These are phyloP conservation scores for Troilus luridus DNA, from an alignment of 2,888 invertebrate genomes.

Conservation along the genomic window DNA sequence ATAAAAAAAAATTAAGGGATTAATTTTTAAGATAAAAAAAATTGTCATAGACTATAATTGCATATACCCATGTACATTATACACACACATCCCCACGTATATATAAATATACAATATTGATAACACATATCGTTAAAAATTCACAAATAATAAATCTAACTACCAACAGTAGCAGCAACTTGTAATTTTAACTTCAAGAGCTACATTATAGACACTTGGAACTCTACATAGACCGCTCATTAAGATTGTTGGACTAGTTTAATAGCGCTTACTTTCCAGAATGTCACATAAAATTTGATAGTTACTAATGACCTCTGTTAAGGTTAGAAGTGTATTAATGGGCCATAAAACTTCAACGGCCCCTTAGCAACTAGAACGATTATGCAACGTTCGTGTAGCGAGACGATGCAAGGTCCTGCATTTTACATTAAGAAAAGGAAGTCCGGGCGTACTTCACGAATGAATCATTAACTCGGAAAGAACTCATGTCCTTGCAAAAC, in stretches of 20 bases:
- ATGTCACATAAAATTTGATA: constrained; percentile 13
- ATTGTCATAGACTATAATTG: no score
- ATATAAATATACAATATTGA: no score
- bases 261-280: background rate
- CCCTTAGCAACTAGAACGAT: background rate
- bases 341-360: background rate
- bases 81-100: no score
- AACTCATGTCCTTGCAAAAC: background rate
- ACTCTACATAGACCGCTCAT: background rate
- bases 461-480: constrained; percentile 24
- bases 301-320: background rate
- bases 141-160: no score
- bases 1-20: no score
- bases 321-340: background rate
- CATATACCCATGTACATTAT: no score
- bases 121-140: no score
- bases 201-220: background rate
- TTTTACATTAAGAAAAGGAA: constrained; percentile 21
- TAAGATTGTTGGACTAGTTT: background rate
- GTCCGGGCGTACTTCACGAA: background rate
- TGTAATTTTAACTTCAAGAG: background rate
- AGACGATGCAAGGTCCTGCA: constrained; percentile 30
- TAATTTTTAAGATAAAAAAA: no score
- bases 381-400: background rate
- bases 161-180: no score